phyloP scores from a whole-genome alignment of 1,140 invertebrate genomes.

The Telenomus remus region DNA sequence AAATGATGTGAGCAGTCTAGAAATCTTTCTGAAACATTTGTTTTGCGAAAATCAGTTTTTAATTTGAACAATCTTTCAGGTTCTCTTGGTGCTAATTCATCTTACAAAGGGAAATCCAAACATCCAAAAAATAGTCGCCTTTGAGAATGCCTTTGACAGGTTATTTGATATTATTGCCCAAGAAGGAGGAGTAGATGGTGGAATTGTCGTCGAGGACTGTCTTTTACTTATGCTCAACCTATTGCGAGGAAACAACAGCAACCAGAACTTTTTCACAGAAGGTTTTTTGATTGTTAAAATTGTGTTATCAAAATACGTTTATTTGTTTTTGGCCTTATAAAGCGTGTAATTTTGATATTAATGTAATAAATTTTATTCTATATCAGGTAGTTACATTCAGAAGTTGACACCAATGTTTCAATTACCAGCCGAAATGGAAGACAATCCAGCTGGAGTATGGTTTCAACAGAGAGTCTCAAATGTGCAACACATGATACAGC shows the following conservation, averaged over 20 bases:
- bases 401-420: slow-evolving; percentile 91
- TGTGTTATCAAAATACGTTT: no score
- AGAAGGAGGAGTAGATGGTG: slow-evolving; percentile 95
- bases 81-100: slow-evolving; percentile 92
- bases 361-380: no score
- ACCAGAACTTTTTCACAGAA: slow-evolving; percentile 99
- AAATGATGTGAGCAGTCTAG: slow-evolving; percentile 88
- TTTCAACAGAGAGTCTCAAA: slow-evolving; percentile 96
- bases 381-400: slow-evolving; percentile 89
- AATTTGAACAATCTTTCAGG: slow-evolving; percentile 71
- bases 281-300: no score
- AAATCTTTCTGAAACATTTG: background rate
- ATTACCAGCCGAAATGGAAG: slow-evolving; percentile 82
- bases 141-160: slow-evolving; percentile 98
- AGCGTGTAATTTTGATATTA: no score
- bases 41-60: background rate
- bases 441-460: slow-evolving; percentile 82
- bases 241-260: slow-evolving; percentile 95
- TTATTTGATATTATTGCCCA: slow-evolving; percentile 94
- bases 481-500: slow-evolving; percentile 92
- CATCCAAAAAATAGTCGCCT: slow-evolving; percentile 99
- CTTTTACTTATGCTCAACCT: slow-evolving; percentile 95
- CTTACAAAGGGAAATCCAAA: slow-evolving; percentile 97
- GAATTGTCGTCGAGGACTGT: slow-evolving; percentile 99
- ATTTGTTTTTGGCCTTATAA: no score